These are phyloP conservation scores for Squalus acanthias DNA, from an alignment of 2,797 vertebrate species.

Conservation along the genomic window DNA sequence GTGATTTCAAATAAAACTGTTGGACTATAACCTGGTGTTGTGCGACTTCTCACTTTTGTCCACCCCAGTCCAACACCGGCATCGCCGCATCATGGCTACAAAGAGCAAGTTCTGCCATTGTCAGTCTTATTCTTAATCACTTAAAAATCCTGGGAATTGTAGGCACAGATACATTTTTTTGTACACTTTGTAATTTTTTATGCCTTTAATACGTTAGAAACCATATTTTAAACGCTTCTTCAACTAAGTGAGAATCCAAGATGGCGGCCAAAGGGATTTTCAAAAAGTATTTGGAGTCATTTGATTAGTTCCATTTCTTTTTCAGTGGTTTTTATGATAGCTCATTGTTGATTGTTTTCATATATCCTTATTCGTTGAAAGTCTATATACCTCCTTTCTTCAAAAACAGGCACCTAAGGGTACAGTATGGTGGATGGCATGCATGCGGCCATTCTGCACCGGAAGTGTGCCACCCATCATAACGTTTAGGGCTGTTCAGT, in stretches of 20 bases:
- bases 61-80: no score
- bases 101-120: no score
- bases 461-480: not conserved
- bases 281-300: not conserved
- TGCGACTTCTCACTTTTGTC: no score
- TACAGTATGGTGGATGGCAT: not conserved
- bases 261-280: not conserved
- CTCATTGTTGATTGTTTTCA: not conserved
- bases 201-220: not conserved
- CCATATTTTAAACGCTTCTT: not conserved
- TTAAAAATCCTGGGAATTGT: not conserved
- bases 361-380: not conserved
- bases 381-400: not conserved
- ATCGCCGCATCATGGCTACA: no score
- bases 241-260: not conserved
- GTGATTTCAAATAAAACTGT: no score
- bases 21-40: no score
- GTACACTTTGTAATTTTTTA: not conserved
- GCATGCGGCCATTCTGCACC: not conserved
- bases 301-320: not conserved
- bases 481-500: not conserved
- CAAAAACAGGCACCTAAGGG: not conserved
- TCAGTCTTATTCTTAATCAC: not conserved
- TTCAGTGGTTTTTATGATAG: not conserved
- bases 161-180: not conserved